Base-by-base conservation (phyloP, 1,140 invertebrate species). In the Halesus radiatus region DNA sequence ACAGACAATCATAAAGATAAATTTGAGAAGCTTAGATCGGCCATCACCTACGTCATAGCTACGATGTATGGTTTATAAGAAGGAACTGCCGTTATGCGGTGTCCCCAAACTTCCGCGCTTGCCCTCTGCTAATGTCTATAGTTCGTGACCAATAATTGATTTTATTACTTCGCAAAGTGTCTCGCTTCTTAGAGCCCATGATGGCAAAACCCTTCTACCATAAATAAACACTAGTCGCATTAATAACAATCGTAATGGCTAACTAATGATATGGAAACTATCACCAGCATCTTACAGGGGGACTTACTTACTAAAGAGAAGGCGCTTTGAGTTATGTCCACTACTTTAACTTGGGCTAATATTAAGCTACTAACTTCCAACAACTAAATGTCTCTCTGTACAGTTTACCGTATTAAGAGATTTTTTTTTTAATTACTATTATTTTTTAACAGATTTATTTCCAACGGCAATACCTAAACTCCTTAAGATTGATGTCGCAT, bases 81-180 rank as follows among this genome's bases (percentile, higher is more conserved):
- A 77, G 78, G 70, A 81, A 81, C 77, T 73, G 74, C 78, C 78
- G 78, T 80, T 82, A 73, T 78, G 75, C 54, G 75, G 78, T 78
- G 76, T 56, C 18, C 75, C 74, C 54, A 3, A 54, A 74, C 15
- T 45, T 20, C 66, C 45, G 50, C 64, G 66, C 75, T 37, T n/a
- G 60, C 68, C 78, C 78, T 37, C 62, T 78, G 75, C 81, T 83
- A 83, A 83, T 83, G 82, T 81, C 70, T 79, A 81, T 83, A 83
- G 82, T 83, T 83, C 81, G 82, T 68, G 82, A 83, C 82, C 82
- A 81, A 83, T 83, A 83, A 83, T 80, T 83, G 82, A 80, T 83
- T 83, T 83, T 83, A 83, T 83, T 83, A 83, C 76, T 83, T 81
- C 76, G 32, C 76, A 83, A 76, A 83, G 79, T 83, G 82, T 83